Evolutionary conservation across 1,140 invertebrate genomes (phyloP), one percentile per base, ranked within the genome.

Genomic region (Melanaphis sacchari): DNA sequence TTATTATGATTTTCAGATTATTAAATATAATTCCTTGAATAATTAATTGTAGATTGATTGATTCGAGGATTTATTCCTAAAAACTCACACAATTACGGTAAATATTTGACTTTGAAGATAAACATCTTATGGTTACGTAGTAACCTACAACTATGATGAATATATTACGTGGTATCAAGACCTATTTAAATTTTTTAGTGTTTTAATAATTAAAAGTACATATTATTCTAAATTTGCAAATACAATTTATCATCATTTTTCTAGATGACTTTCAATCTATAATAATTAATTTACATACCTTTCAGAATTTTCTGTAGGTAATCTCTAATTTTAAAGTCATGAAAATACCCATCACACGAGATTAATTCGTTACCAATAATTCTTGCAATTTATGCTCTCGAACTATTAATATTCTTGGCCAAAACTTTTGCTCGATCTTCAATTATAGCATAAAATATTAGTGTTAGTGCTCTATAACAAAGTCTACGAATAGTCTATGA

Each of bases 101-200:
- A 76, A n/a, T 36, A n/a, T 76, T 76, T 76, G 59, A 76, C 59
- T n/a, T 76, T n/a, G n/a, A n/a, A n/a, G n/a, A 76, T n/a, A n/a
- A n/a, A 36, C 15, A 36, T 76, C 59, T 76, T 76, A 11, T 76
- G 31, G 59, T 76, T 36, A 76, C 18, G 5, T 76, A 76, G n/a
- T n/a, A 76, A 76, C 59, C 59, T 76, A 76, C 59, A 36, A 76
- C n/a, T 76, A 76, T n/a, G 59, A 5, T 76, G 15, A 76, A 76
- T 76, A n/a, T 18, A 76, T n/a, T n/a, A 9, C 4, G 54, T 59
- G 26, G 9, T 59, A 18, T n/a, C n/a, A 0, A 36, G 15, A 76
- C 31, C 59, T 11, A 66, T 66, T 66, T 31, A 66, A 66, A 11
- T 66, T 76, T 8, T 76, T 76, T 15, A 18, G 52, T 24, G 31